Conservation (phyloP, 2,888 invertebrate genomes). For the Dryobota labecula region DNA sequence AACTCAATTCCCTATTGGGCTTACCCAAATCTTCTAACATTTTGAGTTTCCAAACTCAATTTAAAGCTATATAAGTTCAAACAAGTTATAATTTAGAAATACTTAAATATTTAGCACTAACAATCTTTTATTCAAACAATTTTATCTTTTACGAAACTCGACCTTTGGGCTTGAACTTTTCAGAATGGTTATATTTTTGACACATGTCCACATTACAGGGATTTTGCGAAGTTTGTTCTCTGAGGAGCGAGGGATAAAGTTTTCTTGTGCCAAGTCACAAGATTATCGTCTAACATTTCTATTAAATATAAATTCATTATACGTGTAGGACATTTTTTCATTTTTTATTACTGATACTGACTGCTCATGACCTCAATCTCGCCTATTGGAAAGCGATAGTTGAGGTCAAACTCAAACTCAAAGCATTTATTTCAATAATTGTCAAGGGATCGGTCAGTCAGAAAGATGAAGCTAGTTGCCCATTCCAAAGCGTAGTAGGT, state of each 20-base stretch:
- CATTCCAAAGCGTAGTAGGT: no score
- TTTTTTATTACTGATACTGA: no score
- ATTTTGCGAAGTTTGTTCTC: conserved; percentile 49
- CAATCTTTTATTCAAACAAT: conserved; percentile 57
- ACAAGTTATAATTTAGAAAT: conserved; percentile 48
- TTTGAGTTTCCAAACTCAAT: conserved; percentile 53
- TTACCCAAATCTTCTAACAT: conserved; percentile 30
- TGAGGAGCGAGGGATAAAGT: conserved; percentile 24
- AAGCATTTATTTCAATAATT: no score
- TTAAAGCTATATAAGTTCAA: conserved; percentile 47
- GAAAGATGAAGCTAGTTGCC: no score
- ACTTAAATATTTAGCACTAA: conserved; percentile 52
- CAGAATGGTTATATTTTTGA: conserved; percentile 50
- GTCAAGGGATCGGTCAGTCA: no score
- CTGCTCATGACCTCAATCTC: no score
- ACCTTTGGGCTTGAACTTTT: conserved; percentile 44
- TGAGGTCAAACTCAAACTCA: no score
- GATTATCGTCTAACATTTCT: conserved; percentile 36
- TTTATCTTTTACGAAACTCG: conserved; percentile 40
- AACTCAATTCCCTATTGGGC: conserved; percentile 30
- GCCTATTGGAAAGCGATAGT: no score
- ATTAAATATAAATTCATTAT: conserved; percentile 33
- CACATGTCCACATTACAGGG: conserved; percentile 52
- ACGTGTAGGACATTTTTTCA: background rate
- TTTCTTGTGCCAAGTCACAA: conserved; percentile 25